Evolutionary conservation across 2,797 vertebrate species (phyloP).

Genomic region (Darevskia mixta): DNA sequence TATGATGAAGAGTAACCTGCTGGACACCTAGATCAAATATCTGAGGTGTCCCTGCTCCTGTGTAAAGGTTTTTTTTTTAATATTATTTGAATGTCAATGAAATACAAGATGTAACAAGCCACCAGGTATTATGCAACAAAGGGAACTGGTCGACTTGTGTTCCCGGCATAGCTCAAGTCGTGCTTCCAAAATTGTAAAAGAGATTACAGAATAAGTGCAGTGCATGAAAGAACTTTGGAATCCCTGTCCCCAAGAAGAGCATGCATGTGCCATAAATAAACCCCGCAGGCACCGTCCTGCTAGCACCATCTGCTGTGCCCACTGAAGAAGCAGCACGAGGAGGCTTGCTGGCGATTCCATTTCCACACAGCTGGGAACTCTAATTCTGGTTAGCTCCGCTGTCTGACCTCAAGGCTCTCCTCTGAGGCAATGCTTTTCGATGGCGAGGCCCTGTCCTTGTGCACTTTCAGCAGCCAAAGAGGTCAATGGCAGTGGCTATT

Average conservation of each 20-base stretch:
- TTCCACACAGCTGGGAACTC: neutral
- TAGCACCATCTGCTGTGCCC: neutral
- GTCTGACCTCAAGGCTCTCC: neutral
- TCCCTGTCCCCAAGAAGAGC: neutral
- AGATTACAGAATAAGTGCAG: constrained; percentile 9
- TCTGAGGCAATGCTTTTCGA: neutral
- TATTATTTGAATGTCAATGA: constrained; percentile 43
- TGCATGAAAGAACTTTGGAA: neutral
- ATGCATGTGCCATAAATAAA: accelerated
- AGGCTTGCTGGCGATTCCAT: neutral
- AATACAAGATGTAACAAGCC: constrained; percentile 54
- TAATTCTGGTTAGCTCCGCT: neutral
- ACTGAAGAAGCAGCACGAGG: neutral
- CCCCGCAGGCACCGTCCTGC: neutral
- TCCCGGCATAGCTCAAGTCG: constrained; percentile 44
- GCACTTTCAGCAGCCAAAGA: constrained; percentile 2
- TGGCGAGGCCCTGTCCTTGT: accelerated
- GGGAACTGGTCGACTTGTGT: constrained; percentile 37
- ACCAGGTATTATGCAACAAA: constrained; percentile 45
- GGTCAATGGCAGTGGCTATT: neutral
- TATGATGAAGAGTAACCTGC: neutral
- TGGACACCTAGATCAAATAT: constrained; percentile 40
- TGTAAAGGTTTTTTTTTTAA: constrained; percentile 23
- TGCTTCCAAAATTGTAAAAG: constrained; percentile 50
- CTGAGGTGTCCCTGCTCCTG: constrained; percentile 28